A percentile compares a stretch with the other conserved stretches of the same genome.
phyloP scores from a whole-genome alignment of 1,140 invertebrate species.

The Pseudomyrmex sp. region DNA sequence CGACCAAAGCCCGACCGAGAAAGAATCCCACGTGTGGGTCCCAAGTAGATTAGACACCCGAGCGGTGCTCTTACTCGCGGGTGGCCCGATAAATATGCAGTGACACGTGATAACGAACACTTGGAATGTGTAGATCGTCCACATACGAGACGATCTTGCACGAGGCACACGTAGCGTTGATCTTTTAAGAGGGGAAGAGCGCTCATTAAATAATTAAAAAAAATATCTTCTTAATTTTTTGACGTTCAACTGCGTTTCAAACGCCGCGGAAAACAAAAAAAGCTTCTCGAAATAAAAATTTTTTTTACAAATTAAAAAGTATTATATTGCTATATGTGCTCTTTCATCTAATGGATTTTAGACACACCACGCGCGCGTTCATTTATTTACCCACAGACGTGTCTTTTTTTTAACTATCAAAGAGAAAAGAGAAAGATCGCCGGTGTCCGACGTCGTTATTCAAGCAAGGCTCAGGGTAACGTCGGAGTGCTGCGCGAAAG shows the following conservation, averaged over 20 bases:
- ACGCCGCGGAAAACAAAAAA: neutral
- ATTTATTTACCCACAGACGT: neutral
- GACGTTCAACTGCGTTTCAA: neutral
- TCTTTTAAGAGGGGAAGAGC: neutral
- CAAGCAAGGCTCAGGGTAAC: conserved; percentile 38
- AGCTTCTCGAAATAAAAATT: neutral
- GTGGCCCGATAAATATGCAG: neutral
- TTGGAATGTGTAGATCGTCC: neutral
- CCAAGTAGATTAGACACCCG: conserved; percentile 27
- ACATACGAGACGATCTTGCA: no score
- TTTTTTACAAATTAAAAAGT: neutral
- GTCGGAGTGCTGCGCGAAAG: conserved; percentile 48
- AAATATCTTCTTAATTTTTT: neutral
- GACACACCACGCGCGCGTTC: neutral
- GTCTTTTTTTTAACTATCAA: conserved; percentile 17
- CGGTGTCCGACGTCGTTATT: conserved; percentile 50
- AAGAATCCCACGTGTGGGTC: conserved; percentile 43
- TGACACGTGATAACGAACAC: neutral
- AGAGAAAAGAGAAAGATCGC: conserved; percentile 28
- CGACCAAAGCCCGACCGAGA: conserved; percentile 37
- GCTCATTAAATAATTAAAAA: no score
- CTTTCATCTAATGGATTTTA: neutral
- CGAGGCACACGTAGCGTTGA: neutral
- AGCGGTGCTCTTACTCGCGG: neutral
- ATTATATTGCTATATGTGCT: neutral